These are phyloP conservation scores for Caenorhabditis virilis DNA, from an alignment of 2,888 invertebrate species.

Conservation along the genomic window DNA sequence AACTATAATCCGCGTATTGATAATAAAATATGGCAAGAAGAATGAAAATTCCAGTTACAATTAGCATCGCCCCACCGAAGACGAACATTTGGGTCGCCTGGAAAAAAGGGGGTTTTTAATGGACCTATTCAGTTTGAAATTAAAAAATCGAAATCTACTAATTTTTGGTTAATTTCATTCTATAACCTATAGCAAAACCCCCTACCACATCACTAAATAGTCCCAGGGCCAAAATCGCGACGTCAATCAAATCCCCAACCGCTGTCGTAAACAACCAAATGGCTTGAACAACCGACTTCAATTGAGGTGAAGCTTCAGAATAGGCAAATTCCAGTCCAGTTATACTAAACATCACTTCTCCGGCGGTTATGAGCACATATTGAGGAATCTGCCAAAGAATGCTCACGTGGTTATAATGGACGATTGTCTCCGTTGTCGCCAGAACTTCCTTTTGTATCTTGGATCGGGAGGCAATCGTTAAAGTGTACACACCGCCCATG, in stretches of 20 bases:
- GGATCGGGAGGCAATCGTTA: conserved; percentile 15
- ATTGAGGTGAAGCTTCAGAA: conserved; percentile 78
- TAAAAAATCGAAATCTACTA: no score
- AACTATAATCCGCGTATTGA: conserved; percentile 44
- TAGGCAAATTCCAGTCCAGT: conserved; percentile 70
- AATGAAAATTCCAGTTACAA: conserved; percentile 83
- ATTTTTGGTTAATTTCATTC: no score
- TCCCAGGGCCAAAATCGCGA: conserved; percentile 72
- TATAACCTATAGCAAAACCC: no score
- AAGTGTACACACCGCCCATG: conserved; percentile 37
- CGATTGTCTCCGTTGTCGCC: conserved; percentile 26
- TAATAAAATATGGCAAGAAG: conserved; percentile 81
- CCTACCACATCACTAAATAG: conserved; percentile 43
- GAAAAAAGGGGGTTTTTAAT: not conserved
- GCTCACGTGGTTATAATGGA: conserved; percentile 41
- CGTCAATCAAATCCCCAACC: conserved; percentile 88
- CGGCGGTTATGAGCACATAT: conserved; percentile 70
- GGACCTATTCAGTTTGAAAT: no score
- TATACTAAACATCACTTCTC: conserved; percentile 71
- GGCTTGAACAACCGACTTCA: conserved; percentile 92
- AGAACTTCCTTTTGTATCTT: conserved; percentile 8
- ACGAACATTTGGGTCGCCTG: conserved; percentile 50
- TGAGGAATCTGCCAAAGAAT: conserved; percentile 69
- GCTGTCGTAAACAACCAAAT: conserved; percentile 89
- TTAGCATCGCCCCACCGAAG: conserved; percentile 74